phyloP scores from a whole-genome alignment of 2,797 vertebrate genomes.

The Mallotus villosus region DNA sequence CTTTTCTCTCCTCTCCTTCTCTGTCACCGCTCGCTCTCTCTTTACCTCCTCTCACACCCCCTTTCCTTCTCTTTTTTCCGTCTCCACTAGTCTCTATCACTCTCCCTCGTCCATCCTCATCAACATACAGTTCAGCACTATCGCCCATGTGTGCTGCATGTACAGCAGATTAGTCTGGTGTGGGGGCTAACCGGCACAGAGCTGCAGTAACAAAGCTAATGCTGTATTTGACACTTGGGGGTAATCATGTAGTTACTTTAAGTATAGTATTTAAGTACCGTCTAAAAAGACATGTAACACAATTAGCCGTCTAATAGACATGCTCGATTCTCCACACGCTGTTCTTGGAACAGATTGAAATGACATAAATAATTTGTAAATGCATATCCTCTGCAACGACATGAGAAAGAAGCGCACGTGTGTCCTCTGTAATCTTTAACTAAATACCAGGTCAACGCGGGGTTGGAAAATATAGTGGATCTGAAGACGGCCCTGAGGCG shows the following conservation, averaged over 20 bases:
- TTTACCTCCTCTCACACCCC: too few relatives aligned
- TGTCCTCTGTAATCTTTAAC: background rate
- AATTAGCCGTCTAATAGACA: background rate
- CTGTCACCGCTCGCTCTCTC: too few relatives aligned
- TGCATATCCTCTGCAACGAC: background rate
- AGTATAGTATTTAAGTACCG: background rate
- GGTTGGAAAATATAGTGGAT: background rate
- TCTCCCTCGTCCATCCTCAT: background rate
- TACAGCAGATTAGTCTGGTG: background rate
- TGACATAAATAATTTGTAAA: too few relatives aligned
- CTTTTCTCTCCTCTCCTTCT: too few relatives aligned
- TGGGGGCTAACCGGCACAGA: background rate
- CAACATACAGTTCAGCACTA: background rate
- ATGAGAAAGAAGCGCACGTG: background rate
- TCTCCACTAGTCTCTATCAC: too few relatives aligned
- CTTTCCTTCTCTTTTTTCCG: too few relatives aligned
- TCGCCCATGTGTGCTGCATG: background rate
- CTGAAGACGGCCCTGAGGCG: background rate
- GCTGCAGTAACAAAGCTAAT: background rate
- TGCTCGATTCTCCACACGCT: background rate
- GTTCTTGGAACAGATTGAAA: too few relatives aligned
- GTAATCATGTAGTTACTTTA: background rate
- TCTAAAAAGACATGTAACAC: background rate
- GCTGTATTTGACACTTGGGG: background rate
- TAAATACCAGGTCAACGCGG: too few relatives aligned